A percentile compares a stretch with the other conserved stretches of the same genome.
Evolutionary conservation across 2,797 vertebrate species (phyloP).

Genomic region (Calcarius lapponicus): DNA sequence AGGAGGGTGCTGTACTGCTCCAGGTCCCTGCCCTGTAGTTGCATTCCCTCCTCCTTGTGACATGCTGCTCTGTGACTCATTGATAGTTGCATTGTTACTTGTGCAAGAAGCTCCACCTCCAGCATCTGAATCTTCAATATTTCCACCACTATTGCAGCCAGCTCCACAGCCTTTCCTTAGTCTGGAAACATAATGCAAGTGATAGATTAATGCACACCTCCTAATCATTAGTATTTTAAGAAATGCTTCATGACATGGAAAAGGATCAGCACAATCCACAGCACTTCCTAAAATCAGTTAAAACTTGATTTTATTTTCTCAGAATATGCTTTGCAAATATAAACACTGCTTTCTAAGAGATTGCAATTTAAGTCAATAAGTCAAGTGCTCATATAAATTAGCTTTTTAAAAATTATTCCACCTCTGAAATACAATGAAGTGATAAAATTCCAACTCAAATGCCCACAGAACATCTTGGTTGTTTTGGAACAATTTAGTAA

Average conservation of each 20-base stretch:
- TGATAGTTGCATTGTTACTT: constrained; percentile 85
- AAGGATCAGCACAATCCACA: background rate
- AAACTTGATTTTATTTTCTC: background rate
- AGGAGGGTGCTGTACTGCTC: constrained; percentile 81
- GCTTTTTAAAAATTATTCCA: background rate
- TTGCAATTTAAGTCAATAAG: background rate
- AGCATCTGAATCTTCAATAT: constrained; percentile 93
- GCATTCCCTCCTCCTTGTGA: constrained; percentile 81
- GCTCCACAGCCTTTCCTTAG: constrained; percentile 96
- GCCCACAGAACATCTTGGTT: background rate
- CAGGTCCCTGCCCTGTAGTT: constrained; percentile 72
- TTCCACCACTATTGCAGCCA: constrained; percentile 97
- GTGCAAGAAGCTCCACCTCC: constrained; percentile 88
- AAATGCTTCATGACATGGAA: background rate
- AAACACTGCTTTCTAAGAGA: background rate
- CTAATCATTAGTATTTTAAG: background rate
- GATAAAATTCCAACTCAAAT: background rate
- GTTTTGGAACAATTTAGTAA: background rate
- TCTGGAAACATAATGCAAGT: constrained; percentile 70
- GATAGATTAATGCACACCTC: background rate
- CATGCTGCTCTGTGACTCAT: constrained; percentile 86
- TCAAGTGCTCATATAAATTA: background rate
- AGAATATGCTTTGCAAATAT: background rate
- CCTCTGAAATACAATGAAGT: background rate
- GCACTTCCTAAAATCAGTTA: background rate